Percentiles rank a stretch among this genome's conserved stretches.
Conservation (phyloP, 2,113 vertebrate species). For the Perca fluviatilis region DNA sequence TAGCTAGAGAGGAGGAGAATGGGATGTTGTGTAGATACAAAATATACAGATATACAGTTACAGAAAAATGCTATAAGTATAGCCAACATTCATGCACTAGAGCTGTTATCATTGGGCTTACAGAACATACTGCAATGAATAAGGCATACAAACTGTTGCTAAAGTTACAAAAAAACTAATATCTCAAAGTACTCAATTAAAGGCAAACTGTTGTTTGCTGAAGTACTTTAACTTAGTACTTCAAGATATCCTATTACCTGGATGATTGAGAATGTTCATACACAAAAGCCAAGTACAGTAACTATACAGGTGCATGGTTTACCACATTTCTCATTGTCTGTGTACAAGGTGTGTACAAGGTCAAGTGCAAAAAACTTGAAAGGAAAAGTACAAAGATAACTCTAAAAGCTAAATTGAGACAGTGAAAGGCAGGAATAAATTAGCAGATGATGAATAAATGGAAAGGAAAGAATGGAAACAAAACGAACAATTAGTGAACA, state of each 20-base stretch:
- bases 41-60: constrained; percentile 68
- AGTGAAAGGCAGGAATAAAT: constrained; percentile 57
- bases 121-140: constrained; percentile 67
- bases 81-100: constrained; percentile 79
- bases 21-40: constrained; percentile 72
- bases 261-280: constrained; percentile 46
- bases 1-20: constrained; percentile 35
- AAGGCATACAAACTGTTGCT: constrained; percentile 75
- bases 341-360: constrained; percentile 40
- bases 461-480: constrained; percentile 51
- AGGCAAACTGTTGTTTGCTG: constrained; percentile 25
- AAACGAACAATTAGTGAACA: constrained; percentile 61
- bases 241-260: constrained; percentile 43
- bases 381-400: constrained; percentile 48
- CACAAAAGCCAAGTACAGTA: constrained; percentile 51
- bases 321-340: constrained; percentile 47
- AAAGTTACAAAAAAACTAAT: constrained; percentile 63
- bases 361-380: constrained; percentile 54
- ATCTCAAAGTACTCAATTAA: constrained; percentile 57
- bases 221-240: constrained; percentile 49
- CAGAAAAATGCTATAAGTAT: constrained; percentile 69
- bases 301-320: constrained; percentile 66
- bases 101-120: constrained; percentile 63
- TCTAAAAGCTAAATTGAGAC: constrained; percentile 52
- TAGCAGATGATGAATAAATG: constrained; percentile 60